Evolutionary conservation across 53 echinoderm and acorn worm species (phyloP), one percentile per base, ranked within the genome.

Genomic region (Stichopus horrens): DNA sequence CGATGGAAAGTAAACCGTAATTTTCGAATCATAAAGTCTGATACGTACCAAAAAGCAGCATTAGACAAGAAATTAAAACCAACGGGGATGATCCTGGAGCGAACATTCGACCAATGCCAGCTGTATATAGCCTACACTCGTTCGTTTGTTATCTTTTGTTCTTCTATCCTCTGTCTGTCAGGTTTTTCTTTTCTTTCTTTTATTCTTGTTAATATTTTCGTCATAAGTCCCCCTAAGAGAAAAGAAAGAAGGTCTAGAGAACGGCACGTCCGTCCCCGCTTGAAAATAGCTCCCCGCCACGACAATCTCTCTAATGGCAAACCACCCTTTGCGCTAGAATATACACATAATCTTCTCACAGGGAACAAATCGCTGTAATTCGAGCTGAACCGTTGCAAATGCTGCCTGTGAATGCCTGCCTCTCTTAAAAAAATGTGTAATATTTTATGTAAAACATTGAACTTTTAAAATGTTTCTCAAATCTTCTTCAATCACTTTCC

Each of bases 391-490:
- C 18, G 18, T 71, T 71, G n/a, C 6, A 21, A n/a, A 63, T 37
- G 37, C 37, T 37, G 37, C 37, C 37, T 37, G 37, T 63, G 16
- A 13, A 71, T 81, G n/a, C 56, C 56, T 57, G 57, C 22, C 19
- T 81, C 20, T 56, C 20, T 81, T 23, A 54, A 55, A 81, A 81
- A 81, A 56, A 13, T 16, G 21, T 81, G 81, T 81, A 81, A 81
- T 9, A 56, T 81, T 81, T 81, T 81, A 81, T 81, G 58, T 58
- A 58, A 81, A 81, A 81, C 81, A 81, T 81, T 81, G 81, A 81
- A 81, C 56, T 81, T 81, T 79, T 79, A 79, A 79, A 79, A 79
- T 79, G 79, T 79, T 14, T 52, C 54, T 79, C 37, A 37, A 2
- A 75, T 75, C 75, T 23, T 75, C 75, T 20, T n/a, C 75, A 75